Evolutionary conservation across 2,113 vertebrate species (phyloP), one percentile per base, ranked within the genome.

Genomic region (Neodon shergylaensis): DNA sequence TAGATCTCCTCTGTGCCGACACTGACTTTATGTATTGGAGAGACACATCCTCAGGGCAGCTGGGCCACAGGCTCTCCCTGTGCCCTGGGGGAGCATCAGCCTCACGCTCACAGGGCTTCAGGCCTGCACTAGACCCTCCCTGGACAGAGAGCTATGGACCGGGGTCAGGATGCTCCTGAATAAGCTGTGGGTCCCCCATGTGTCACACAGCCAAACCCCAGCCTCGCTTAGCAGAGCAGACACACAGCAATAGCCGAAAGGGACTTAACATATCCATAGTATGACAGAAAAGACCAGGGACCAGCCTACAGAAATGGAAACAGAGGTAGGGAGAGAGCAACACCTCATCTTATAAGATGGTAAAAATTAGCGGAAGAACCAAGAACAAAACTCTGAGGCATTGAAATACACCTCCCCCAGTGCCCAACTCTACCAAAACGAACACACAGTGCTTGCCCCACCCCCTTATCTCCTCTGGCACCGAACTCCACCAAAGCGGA

Each of bases 101-200:
- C 9, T 10, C 12, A 5, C 0, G 24, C 49, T 85, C 9, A 11
- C 31, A 39, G 58, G 42, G 42, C 3, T 1, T 36, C 33, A 68
- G 49, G 8, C 65, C 85, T 81, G 39, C 28, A 58, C 24, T 13
- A 52, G 33, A 42, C 9, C 42, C 26, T 4, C 8, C 26, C 12
- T 1, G 63, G 24, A 28, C 26, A 42, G 1, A 0, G 31, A 8
- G 12, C 1, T 0, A 16, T 6, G 49, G 19, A 6, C 6, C 49
- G 26, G 61, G 72, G 61, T 47, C 8, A 9, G 68, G 86, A 33
- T 6, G 44, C 22, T 47, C 47, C 72, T 2, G 13, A 33, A 26
- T 42, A 3, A n/a, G 39, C 52, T 78, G 39, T 2, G 2, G 0
- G 74, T 14, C 66, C 70, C 66, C 1, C 4, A 12, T 66, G 4